phyloP scores from a whole-genome alignment of 2,113 vertebrate species.

The Gnathonemus echidnorhynchus region DNA sequence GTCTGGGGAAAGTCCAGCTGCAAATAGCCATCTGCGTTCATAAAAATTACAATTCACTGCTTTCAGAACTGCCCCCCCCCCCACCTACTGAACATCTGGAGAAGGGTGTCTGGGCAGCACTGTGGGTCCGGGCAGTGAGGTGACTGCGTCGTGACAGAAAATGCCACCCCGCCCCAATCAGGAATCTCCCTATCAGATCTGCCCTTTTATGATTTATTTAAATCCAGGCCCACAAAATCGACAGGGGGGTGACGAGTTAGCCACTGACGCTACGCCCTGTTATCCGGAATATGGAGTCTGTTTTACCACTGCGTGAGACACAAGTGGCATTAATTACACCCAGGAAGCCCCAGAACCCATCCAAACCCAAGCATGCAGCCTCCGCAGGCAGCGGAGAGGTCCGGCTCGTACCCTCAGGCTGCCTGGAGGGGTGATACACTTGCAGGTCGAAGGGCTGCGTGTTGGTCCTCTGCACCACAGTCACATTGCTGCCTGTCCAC shows the following conservation, averaged over 20 bases:
- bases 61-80: neutral
- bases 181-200: conserved; percentile 14
- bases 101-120: neutral
- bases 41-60: neutral
- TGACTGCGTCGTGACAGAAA: conserved; percentile 33
- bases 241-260: neutral
- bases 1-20: neutral
- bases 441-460: conserved; percentile 96
- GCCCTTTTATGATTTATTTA: neutral
- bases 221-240: neutral
- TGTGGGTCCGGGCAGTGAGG: neutral
- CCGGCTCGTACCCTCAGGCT: conserved; percentile 75
- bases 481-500: conserved; percentile 94
- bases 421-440: conserved; percentile 92
- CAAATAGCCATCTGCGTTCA: neutral
- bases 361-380: neutral
- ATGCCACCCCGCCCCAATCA: conserved; percentile 33
- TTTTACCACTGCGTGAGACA: neutral
- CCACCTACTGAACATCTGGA: neutral
- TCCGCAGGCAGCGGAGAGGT: too few species aligned
- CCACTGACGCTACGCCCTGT: neutral
- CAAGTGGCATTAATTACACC: neutral
- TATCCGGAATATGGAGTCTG: neutral
- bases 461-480: conserved; percentile 91
- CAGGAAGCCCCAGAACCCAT: neutral